Base-by-base conservation (phyloP, 2,888 invertebrate species). In the Mechanitis messenoides region DNA sequence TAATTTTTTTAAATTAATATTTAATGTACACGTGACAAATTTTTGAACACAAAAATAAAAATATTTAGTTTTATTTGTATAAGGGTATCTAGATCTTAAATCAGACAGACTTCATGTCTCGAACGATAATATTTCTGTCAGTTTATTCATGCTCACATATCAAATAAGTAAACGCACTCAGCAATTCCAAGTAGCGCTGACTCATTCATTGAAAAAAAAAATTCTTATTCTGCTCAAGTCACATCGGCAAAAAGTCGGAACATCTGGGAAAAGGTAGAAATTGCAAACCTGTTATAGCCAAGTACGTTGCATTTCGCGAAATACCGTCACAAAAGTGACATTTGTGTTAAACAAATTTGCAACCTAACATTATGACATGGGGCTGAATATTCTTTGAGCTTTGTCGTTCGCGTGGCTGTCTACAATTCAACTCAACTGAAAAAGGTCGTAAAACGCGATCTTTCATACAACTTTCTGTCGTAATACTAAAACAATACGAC, bases 371-470 rank as follows among this genome's bases (percentile, higher is more conserved):
- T 6, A 33, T 12, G 45, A 12, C 33, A 50, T 62, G 62, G 58
- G 62, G 62, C 33, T 50, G 45, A 58, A 46, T 60, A 60, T 60
- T 54, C 45, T 42, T 55, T 53, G 28, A 53, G 42, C 11, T 33
- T 53, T 38, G 31, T 61, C 62, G 68, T 62, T 73, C 72, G 73
- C 74, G 72, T 74, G 72, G 72, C 72, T 62, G 66, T 64, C 60
- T 62, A 53, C 58, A 12, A 60, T 56, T 55, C n/a, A 3, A 12
- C 59, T 20, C 12, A 59, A 60, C 46, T 45, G 53, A 47, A 60
- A 55, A 66, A 62, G 53, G 60, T 66, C 56, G 58, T 62, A 62
- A 60, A 55, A 45, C 31, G 20, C 12, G 42, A 58, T 1, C 31
- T 35, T 46, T 6, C 53, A 59, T 35, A 53, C 45, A 5, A 66